Conservation (phyloP, 2,797 vertebrate species). For the Thamnophis elegans region DNA sequence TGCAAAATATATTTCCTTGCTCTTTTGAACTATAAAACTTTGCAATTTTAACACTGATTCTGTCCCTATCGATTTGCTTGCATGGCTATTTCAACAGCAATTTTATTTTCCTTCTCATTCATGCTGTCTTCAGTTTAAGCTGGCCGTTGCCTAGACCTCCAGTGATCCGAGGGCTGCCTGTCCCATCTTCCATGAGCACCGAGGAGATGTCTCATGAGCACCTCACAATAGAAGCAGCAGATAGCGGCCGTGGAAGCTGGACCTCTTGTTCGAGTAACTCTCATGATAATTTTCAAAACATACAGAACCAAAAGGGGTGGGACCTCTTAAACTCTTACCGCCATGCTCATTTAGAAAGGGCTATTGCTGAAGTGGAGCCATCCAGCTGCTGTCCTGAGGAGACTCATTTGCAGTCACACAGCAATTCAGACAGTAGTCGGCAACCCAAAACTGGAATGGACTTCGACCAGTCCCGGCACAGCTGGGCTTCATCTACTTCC, state of each 20-base stretch:
- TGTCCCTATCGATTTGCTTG: background rate
- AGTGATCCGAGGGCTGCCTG: conserved; percentile 72
- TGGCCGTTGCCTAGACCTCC: conserved; percentile 72
- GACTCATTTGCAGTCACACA: conserved; percentile 60
- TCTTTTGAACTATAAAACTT: background rate
- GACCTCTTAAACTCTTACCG: conserved; percentile 79
- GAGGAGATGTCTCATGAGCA: conserved; percentile 89
- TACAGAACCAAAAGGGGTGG: conserved; percentile 83
- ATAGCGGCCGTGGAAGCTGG: conserved; percentile 96
- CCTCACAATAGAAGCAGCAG: conserved; percentile 79
- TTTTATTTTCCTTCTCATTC: background rate
- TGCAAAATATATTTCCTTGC: background rate
- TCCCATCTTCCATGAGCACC: conserved; percentile 80
- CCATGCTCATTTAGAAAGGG: conserved; percentile 77
- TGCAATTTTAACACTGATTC: background rate
- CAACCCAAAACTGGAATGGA: conserved; percentile 76
- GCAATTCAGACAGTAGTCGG: conserved; percentile 68
- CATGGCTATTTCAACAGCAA: background rate
- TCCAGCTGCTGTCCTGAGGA: conserved; percentile 68
- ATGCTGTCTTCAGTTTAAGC: conserved; percentile 50
- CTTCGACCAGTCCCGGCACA: conserved; percentile 78
- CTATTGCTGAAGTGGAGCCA: conserved; percentile 82
- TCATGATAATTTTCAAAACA: conserved; percentile 92
- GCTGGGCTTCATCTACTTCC: conserved; percentile 89
- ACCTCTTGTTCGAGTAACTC: conserved; percentile 95